A percentile compares a stretch with the other conserved stretches of the same genome.
These are phyloP conservation scores for Rhincodon typus DNA, from an alignment of 2,797 vertebrate genomes.

Conservation along the genomic window DNA sequence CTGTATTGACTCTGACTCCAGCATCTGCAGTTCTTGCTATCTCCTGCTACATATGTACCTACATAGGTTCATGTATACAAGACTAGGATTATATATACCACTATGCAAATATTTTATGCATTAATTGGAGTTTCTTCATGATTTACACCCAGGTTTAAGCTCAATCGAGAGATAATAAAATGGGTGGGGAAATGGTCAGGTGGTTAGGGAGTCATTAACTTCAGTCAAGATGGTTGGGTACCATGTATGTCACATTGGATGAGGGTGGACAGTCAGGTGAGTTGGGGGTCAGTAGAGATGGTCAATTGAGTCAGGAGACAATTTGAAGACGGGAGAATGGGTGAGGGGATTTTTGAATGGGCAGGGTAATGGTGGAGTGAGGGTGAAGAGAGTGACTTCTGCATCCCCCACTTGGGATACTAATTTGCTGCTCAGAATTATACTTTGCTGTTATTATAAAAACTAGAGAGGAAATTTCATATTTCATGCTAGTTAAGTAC, in stretches of 20 bases:
- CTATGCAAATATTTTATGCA: too few species aligned
- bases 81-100: not conserved
- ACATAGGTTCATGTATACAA: not conserved
- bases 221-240: not conserved
- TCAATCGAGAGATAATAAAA: not conserved
- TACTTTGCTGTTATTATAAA: not conserved
- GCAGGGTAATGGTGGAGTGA: too few species aligned
- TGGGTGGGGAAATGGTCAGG: not conserved
- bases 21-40: too few species aligned
- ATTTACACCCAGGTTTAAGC: not conserved
- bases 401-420: too few species aligned
- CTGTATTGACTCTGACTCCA: too few species aligned
- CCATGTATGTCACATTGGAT: too few species aligned
- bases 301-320: not conserved
- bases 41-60: not conserved
- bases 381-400: not conserved
- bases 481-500: not conserved
- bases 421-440: not conserved
- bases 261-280: not conserved
- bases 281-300: not conserved
- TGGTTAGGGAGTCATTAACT: not conserved
- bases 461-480: not conserved
- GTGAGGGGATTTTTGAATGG: not conserved
- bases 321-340: not conserved
- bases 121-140: not conserved